Conservation (phyloP, 1,140 invertebrate species). For the Lordiphosa collinella region DNA sequence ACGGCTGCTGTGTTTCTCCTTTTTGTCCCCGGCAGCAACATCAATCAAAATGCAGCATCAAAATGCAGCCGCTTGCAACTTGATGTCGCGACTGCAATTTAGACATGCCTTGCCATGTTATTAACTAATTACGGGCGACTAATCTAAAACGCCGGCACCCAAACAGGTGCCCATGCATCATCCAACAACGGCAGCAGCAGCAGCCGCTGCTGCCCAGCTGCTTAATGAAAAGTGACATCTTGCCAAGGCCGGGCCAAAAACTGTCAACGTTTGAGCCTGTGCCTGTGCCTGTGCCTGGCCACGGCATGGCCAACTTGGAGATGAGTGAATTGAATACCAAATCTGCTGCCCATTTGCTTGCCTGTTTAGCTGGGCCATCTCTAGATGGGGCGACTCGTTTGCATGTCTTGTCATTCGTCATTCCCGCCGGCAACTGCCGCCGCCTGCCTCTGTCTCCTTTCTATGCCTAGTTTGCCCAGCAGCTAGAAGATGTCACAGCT, state of each 20-base stretch:
- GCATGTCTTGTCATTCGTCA: conserved; percentile 75
- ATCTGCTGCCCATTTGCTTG: background rate
- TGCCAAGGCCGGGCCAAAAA: conserved; percentile 69
- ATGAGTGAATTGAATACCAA: background rate
- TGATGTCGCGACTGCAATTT: conserved; percentile 70
- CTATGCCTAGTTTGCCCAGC: conserved; percentile 63
- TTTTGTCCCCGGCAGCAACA: conserved; percentile 56
- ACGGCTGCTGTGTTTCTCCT: conserved; percentile 15
- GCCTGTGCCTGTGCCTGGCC: too few species aligned
- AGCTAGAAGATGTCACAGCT: conserved; percentile 69
- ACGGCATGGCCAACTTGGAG: too few species aligned
- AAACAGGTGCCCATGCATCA: conserved; percentile 76
- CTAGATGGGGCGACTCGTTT: conserved; percentile 32
- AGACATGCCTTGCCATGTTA: conserved; percentile 79
- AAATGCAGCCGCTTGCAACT: conserved; percentile 60
- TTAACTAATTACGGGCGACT: conserved; percentile 80
- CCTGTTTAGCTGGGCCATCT: background rate
- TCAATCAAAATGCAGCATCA: conserved; percentile 68
- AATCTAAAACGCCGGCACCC: conserved; percentile 73
- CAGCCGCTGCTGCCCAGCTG: conserved; percentile 33
- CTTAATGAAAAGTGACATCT: conserved; percentile 79
- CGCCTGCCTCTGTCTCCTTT: too few species aligned
- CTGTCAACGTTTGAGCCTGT: conserved; percentile 60
- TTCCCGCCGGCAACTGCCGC: conserved; percentile 24
- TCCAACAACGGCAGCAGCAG: conserved; percentile 31